A percentile compares a stretch with the other conserved stretches of the same genome.
Conservation (phyloP, 2,113 vertebrate species). For the Lagopus leucura region DNA sequence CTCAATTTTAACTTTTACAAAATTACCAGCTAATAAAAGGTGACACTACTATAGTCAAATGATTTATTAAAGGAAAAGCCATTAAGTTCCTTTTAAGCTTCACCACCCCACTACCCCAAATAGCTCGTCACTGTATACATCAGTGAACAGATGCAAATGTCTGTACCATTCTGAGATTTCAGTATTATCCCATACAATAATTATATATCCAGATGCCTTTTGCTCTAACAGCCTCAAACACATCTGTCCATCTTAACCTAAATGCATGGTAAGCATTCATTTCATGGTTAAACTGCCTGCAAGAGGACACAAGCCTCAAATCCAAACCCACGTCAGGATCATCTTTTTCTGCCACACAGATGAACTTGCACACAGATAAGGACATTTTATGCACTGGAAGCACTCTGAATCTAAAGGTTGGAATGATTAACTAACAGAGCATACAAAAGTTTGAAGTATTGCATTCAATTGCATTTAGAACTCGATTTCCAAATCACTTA, state of each 20-base stretch:
- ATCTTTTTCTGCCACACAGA: neutral
- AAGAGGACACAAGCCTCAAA: neutral
- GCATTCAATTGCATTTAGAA: neutral
- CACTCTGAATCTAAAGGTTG: neutral
- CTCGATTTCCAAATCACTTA: neutral
- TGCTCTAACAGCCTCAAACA: neutral
- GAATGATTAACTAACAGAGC: neutral
- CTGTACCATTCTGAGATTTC: constrained; percentile 11
- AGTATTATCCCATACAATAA: neutral
- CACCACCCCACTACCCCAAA: constrained; percentile 52
- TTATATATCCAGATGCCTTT: constrained; percentile 33
- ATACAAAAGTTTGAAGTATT: neutral
- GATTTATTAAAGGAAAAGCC: constrained; percentile 76
- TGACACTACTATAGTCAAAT: constrained; percentile 63
- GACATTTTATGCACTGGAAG: neutral
- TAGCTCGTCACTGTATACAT: constrained; percentile 18
- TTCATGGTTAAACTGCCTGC: neutral
- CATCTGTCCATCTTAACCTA: constrained; percentile 1
- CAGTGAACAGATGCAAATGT: constrained; percentile 19
- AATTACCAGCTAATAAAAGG: constrained; percentile 76
- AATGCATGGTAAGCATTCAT: neutral
- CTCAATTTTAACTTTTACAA: constrained; percentile 72
- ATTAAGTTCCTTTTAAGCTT: constrained; percentile 64
- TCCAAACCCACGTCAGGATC: neutral
- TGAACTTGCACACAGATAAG: neutral